phyloP scores from a whole-genome alignment of 2,113 vertebrate species.

The Labeo catla region DNA sequence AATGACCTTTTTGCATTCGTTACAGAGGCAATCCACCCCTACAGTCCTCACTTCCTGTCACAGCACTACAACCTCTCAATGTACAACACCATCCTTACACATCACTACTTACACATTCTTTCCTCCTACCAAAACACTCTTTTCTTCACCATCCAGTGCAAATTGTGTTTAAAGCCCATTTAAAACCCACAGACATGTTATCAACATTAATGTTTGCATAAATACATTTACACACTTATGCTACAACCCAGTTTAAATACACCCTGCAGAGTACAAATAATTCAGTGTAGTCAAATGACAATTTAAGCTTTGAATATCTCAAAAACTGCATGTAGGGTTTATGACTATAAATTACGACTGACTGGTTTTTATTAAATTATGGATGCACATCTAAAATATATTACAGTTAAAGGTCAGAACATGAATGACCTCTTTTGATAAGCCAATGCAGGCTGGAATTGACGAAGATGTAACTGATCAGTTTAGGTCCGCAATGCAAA shows the following conservation, averaged over 20 bases:
- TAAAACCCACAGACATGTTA: neutral
- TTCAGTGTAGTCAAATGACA: neutral
- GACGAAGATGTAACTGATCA: neutral
- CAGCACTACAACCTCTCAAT: constrained; percentile 75
- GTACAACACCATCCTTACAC: constrained; percentile 67
- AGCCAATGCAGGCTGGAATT: constrained; percentile 14
- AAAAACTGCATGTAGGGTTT: neutral
- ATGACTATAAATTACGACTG: constrained; percentile 18
- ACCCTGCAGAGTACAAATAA: neutral
- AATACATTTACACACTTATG: neutral
- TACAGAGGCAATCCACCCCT: constrained; percentile 72
- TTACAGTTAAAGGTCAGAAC: constrained; percentile 12
- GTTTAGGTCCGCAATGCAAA: neutral
- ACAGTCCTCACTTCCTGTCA: constrained; percentile 78
- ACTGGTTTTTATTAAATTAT: neutral
- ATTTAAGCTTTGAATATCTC: constrained; percentile 26
- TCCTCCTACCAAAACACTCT: neutral
- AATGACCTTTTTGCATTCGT: constrained; percentile 78
- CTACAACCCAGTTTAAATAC: neutral
- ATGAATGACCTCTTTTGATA: constrained; percentile 8
- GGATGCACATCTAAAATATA: neutral
- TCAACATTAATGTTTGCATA: constrained; percentile 8
- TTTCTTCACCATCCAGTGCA: neutral
- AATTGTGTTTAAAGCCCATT: neutral
- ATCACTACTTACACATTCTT: constrained; percentile 53